Evolutionary conservation across 1,140 invertebrate species (phyloP), one percentile per base, ranked within the genome.

Genomic region (Caenorhabditis latens): DNA sequence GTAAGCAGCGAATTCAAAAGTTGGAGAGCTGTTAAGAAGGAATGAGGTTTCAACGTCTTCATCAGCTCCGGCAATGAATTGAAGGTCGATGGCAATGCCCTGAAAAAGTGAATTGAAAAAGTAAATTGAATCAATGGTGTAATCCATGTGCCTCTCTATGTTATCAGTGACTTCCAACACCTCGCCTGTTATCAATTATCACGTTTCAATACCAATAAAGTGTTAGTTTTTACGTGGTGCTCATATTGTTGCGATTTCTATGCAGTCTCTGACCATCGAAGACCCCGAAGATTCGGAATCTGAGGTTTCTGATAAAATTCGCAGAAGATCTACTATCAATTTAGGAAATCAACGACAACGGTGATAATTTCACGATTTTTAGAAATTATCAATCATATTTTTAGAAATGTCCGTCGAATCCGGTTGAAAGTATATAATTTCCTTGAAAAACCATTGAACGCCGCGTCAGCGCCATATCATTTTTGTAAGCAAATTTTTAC

Each of bases 1-100:
- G 79, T 88, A 88, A 53, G 84, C 82, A 48, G 84, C 79, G 43
- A 88, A 58, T 58, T 88, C 87, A 84, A 88, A 88, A 24, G 84
- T 55, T 40, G 87, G 87, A 42, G 75, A 63, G 8, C 43, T 87
- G 79, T 86, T 86, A n/a, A 88, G 85, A 55, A 88, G 83, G 85
- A 88, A 86, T 16, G 85, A 57, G 19, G 50, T 55, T 57, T 88
- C 85, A 71, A 88, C 4, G n/a, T 87, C 87, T 55, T 87, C 57
- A 67, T 55, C 46, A 53, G 55, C 24, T 75, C 87, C 87, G 53
- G 65, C 55, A 42, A 53, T 24, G 32, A 88, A 88, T 84, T 88
- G 87, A 55, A 88, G 75, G 63, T 65, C 83, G 57, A 88, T 86
- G 89, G 84, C 87, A 79, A 88, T 75, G 48, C 53, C 55, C 87